Percentiles rank a stretch among this genome's conserved stretches.
These are phyloP conservation scores for Akabosia matsudoensis DNA, from an alignment of 1,140 invertebrate species.

Conservation along the genomic window DNA sequence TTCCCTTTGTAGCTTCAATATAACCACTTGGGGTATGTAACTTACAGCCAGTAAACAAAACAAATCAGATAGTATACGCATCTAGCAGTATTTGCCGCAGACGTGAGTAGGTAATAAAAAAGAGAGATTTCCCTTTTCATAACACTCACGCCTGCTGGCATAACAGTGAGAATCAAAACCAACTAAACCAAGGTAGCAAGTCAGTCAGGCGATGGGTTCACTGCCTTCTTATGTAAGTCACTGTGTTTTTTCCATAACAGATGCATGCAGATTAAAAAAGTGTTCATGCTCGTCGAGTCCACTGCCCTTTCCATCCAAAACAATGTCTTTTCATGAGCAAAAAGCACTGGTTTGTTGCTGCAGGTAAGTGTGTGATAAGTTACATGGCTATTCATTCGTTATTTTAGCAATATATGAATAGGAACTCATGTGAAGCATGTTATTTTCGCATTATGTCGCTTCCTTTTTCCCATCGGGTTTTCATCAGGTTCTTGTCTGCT, in stretches of 20 bases:
- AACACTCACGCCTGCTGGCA: conserved; percentile 11
- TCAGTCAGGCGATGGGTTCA: conserved; percentile 27
- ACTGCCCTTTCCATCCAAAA: conserved; percentile 12
- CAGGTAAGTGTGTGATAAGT: not conserved
- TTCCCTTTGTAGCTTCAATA: no score
- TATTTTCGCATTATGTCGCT: not conserved
- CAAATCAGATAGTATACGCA: no score
- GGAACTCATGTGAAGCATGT: no score
- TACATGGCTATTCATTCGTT: no score
- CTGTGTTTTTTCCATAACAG: conserved; percentile 22
- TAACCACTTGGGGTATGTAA: no score
- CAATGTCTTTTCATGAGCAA: not conserved
- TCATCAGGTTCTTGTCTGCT: not conserved
- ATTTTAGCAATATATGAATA: no score
- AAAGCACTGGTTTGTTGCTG: not conserved
- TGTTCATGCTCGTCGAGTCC: conserved; percentile 15
- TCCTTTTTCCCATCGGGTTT: conserved; percentile 5
- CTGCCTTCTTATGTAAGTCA: conserved; percentile 28
- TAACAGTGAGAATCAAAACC: conserved; percentile 24
- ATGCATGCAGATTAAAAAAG: not conserved
- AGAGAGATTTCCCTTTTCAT: conserved; percentile 28
- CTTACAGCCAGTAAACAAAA: no score
- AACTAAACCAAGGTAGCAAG: conserved; percentile 26
- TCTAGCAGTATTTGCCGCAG: no score
- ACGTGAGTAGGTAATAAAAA: not conserved